These are phyloP conservation scores for Lytechinus variegatus DNA, from an alignment of 35 echinoderm and acorn worm genomes.

Conservation along the genomic window DNA sequence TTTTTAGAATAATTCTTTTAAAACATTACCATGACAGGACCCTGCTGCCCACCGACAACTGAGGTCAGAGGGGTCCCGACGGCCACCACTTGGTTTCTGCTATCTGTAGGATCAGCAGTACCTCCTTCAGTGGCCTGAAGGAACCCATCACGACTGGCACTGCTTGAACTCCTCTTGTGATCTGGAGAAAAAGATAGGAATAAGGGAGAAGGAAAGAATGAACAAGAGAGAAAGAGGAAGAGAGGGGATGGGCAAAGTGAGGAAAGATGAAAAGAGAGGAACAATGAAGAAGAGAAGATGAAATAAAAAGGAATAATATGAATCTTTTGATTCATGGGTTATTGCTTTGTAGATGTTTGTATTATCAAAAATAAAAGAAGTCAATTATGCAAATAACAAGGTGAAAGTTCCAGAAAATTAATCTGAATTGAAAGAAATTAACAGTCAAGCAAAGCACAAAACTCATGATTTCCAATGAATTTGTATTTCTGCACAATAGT, in stretches of 20 bases:
- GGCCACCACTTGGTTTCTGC: constrained; percentile 90
- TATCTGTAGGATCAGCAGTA: constrained; percentile 68
- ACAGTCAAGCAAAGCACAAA: too few species aligned
- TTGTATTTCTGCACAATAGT: too few species aligned
- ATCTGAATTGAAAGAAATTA: too few species aligned
- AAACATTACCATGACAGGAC: constrained; percentile 86
- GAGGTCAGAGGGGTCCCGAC: constrained; percentile 90
- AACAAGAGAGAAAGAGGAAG: neutral
- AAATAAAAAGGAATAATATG: neutral
- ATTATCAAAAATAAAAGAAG: too few species aligned
- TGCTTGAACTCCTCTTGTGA: constrained; percentile 64
- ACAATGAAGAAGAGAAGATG: neutral
- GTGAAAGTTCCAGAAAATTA: too few species aligned
- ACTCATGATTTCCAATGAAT: too few species aligned
- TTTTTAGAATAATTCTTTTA: neutral
- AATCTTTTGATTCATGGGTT: too few species aligned
- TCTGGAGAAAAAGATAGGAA: constrained; percentile 10
- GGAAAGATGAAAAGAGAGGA: neutral
- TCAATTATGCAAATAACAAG: too few species aligned
- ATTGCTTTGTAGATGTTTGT: too few species aligned
- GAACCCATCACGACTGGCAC: constrained; percentile 79
- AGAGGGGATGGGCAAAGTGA: neutral
- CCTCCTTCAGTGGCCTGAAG: constrained; percentile 69
- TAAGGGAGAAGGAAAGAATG: neutral
- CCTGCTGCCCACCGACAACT: constrained; percentile 85